These are phyloP conservation scores for Poicephalus gulielmi DNA, from an alignment of 2,113 vertebrate species.

Conservation along the genomic window DNA sequence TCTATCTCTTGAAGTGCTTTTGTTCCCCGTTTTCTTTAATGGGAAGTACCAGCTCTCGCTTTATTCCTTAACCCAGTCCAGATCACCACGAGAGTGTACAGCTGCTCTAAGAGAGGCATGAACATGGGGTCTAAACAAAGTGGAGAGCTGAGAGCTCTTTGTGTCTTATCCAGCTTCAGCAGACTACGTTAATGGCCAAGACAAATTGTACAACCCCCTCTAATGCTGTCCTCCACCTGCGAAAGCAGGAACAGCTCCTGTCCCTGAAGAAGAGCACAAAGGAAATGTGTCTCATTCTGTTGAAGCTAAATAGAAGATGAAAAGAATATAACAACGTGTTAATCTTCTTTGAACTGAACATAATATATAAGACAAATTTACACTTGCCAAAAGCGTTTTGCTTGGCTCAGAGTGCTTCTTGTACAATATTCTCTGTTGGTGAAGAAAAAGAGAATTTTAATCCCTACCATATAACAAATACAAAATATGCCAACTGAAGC, in stretches of 20 bases:
- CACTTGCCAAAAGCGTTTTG: not conserved
- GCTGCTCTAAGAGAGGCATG: not conserved
- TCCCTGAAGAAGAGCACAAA: not conserved
- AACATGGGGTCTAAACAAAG: not conserved
- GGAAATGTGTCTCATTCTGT: not conserved
- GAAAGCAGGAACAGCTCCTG: not conserved
- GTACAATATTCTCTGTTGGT: not conserved
- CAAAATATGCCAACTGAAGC: not conserved
- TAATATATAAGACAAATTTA: constrained; percentile 39
- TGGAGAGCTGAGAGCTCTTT: not conserved
- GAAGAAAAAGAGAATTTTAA: constrained; percentile 52
- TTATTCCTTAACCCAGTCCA: not conserved
- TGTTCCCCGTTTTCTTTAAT: not conserved
- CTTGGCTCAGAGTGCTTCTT: not conserved
- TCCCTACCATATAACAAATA: constrained; percentile 32
- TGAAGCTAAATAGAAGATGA: constrained; percentile 4
- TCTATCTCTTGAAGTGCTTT: not conserved
- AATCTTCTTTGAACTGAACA: constrained; percentile 39
- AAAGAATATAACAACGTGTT: not conserved
- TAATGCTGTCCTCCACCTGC: not conserved
- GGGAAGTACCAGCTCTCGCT: not conserved
- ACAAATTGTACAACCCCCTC: not conserved
- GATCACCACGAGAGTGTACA: not conserved
- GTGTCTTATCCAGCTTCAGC: not conserved
- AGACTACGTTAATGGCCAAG: not conserved